phyloP scores from a whole-genome alignment of 2,113 vertebrate species.

The human region GRCh38 chr22:32459001-32459500 shows the following conservation, averaged over 20 bases:
- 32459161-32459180: background rate
- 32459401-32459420: too few species aligned
- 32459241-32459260: background rate
- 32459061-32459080: background rate
- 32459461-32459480: too few species aligned
- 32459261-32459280: too few species aligned
- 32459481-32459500: too few species aligned
- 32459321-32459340: too few species aligned
- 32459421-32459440: too few species aligned
- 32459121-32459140: background rate
- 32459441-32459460: too few species aligned
- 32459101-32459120: background rate
- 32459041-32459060: background rate
- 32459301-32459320: too few species aligned
- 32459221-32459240: background rate
- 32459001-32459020: background rate
- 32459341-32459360: too few species aligned
- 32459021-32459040: background rate
- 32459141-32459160: background rate
- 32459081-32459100: constrained; percentile 10
- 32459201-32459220: background rate
- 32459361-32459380: too few species aligned
- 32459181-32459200: background rate
- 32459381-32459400: too few species aligned
- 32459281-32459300: too few species aligned